Evolutionary conservation across 2,888 invertebrate genomes (phyloP).

Genomic region (Gnatocerus cornutus): DNA sequence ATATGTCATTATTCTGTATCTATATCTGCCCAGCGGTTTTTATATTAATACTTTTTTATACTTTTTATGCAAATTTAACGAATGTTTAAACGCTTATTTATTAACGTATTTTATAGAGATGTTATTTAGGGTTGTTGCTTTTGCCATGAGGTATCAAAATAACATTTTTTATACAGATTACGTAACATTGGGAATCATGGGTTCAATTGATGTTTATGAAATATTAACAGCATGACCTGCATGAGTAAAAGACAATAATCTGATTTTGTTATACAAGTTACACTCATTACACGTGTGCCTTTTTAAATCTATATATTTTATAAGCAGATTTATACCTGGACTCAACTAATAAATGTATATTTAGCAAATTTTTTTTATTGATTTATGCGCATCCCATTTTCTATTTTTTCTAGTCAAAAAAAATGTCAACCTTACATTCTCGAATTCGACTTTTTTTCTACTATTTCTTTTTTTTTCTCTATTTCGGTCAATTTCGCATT

Average conservation of each 20-base stretch:
- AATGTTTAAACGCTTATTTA: conserved; percentile 54
- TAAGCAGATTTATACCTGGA: conserved; percentile 43
- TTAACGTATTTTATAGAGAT: conserved; percentile 52
- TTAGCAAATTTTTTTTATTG: neutral
- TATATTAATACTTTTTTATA: conserved; percentile 50
- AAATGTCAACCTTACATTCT: too few relatives aligned
- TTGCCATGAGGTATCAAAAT: conserved; percentile 54
- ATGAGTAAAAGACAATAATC: conserved; percentile 57
- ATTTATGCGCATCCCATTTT: too few relatives aligned
- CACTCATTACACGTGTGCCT: conserved; percentile 25
- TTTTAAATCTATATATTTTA: conserved; percentile 47
- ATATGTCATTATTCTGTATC: conserved; percentile 31
- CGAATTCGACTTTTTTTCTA: too few relatives aligned
- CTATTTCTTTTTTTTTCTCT: too few relatives aligned
- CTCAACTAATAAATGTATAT: conserved; percentile 40
- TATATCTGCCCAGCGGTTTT: conserved; percentile 57
- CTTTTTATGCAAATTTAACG: conserved; percentile 49
- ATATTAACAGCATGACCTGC: conserved; percentile 48
- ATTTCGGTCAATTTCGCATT: too few relatives aligned
- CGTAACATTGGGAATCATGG: conserved; percentile 26
- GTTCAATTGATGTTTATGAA: conserved; percentile 29
- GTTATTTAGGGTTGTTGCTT: conserved; percentile 56
- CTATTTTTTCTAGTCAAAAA: too few relatives aligned
- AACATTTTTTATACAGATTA: conserved; percentile 43
- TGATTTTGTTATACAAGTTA: conserved; percentile 46